Conservation (phyloP, 2,113 vertebrate species). For the Antennarius striatus region DNA sequence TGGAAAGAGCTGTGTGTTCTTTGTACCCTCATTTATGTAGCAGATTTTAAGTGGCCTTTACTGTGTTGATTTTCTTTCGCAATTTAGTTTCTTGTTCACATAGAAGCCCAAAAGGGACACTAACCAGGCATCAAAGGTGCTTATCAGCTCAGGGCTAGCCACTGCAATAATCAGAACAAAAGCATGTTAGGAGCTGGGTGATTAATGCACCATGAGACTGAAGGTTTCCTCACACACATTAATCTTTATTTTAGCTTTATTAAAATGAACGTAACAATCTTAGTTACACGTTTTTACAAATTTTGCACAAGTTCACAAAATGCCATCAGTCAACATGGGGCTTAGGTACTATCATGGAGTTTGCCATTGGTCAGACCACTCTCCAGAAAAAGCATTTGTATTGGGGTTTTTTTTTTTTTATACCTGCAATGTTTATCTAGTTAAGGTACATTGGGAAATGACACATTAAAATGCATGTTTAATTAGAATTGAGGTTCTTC, state of each 20-base stretch:
- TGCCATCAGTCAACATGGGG: slow-evolving; percentile 6
- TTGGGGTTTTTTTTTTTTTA: too few relatives aligned
- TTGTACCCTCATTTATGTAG: slow-evolving; percentile 24
- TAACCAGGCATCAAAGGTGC: slow-evolving; percentile 54
- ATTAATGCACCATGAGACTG: slow-evolving; percentile 60
- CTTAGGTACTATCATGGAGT: too few relatives aligned
- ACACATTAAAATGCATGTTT: too few relatives aligned
- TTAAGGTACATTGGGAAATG: too few relatives aligned
- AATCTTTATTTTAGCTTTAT: slow-evolving; percentile 61
- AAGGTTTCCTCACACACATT: slow-evolving; percentile 58
- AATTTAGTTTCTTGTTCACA: slow-evolving; percentile 30
- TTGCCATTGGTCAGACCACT: too few relatives aligned
- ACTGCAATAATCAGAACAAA: slow-evolving; percentile 61
- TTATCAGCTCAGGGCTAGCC: slow-evolving; percentile 67
- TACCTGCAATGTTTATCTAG: too few relatives aligned
- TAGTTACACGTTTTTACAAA: slow-evolving; percentile 14
- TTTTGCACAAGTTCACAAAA: slow-evolving; percentile 13
- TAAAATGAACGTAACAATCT: slow-evolving; percentile 39
- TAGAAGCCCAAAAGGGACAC: slow-evolving; percentile 41
- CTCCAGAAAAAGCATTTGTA: too few relatives aligned
- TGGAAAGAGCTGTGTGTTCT: slow-evolving; percentile 41
- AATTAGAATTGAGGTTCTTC: too few relatives aligned
- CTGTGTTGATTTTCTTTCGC: slow-evolving; percentile 59
- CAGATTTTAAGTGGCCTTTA: slow-evolving; percentile 42
- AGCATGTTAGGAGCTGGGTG: slow-evolving; percentile 60